Evolutionary conservation across 2,888 invertebrate species (phyloP).

Genomic region (Notocelia uddmanniana): DNA sequence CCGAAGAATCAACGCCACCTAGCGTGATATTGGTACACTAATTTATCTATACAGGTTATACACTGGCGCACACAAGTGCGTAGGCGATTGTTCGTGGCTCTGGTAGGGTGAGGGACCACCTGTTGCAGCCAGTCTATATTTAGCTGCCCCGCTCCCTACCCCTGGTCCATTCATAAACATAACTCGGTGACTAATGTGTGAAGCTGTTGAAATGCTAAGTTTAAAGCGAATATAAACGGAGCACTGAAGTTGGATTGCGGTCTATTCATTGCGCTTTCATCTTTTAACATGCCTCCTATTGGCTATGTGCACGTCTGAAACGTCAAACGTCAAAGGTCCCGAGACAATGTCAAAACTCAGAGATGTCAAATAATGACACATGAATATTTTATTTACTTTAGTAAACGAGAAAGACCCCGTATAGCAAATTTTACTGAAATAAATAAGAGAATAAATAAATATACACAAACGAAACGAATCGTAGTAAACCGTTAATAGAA

Average conservation of each 20-base stretch:
- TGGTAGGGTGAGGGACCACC: conserved; percentile 74
- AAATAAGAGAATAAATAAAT: too few relatives aligned
- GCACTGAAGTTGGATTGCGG: conserved; percentile 14
- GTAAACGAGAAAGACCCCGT: too few relatives aligned
- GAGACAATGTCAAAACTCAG: too few relatives aligned
- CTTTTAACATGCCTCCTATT: not conserved
- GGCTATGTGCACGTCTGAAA: too few relatives aligned
- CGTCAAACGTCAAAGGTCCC: too few relatives aligned
- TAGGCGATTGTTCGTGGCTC: conserved; percentile 60
- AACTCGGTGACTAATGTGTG: conserved; percentile 81
- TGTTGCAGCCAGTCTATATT: conserved; percentile 78
- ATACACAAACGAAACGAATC: too few relatives aligned
- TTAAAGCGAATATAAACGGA: conserved; percentile 33
- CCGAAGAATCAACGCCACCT: not conserved
- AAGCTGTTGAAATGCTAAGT: conserved; percentile 53
- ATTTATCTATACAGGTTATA: conserved; percentile 1
- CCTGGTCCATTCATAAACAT: conserved; percentile 71
- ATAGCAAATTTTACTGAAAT: too few relatives aligned
- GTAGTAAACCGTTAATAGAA: too few relatives aligned
- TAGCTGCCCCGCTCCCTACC: conserved; percentile 62
- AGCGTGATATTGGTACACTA: not conserved
- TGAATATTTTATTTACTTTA: too few relatives aligned
- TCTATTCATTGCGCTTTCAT: conserved; percentile 15
- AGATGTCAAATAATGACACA: too few relatives aligned
- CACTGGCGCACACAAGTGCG: conserved; percentile 35